Conservation (phyloP, 2,113 vertebrate genomes). For the Tenrec ecaudatus region DNA sequence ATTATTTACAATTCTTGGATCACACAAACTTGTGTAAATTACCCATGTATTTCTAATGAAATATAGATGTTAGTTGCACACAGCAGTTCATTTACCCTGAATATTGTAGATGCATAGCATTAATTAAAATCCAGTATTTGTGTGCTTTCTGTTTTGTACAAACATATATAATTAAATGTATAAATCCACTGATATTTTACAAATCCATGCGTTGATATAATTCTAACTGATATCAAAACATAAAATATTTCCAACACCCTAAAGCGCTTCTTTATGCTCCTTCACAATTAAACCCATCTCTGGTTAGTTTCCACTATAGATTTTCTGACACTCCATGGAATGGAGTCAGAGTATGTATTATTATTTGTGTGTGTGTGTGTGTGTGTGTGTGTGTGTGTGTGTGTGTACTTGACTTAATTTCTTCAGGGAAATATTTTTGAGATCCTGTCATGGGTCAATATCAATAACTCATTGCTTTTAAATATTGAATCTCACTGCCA, state of each 20-base stretch:
- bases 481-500: no score
- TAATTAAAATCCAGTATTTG: neutral
- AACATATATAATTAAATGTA: neutral
- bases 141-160: neutral
- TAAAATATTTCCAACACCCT: neutral
- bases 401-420: no score
- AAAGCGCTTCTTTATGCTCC: neutral
- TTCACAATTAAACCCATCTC: neutral
- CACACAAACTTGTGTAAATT: no score
- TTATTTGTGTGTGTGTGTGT: no score
- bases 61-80: neutral
- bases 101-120: neutral
- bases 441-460: no score
- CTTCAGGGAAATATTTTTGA: no score
- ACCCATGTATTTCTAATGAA: neutral
- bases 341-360: neutral
- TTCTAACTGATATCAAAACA: neutral
- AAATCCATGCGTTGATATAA: neutral
- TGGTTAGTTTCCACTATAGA: neutral
- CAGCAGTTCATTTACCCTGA: neutral
- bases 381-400: no score
- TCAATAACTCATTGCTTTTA: no score
- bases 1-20: no score
- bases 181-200: neutral
- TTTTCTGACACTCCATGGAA: neutral